Conservation (phyloP, 2,113 vertebrate species). For the Irena cyanogastra region DNA sequence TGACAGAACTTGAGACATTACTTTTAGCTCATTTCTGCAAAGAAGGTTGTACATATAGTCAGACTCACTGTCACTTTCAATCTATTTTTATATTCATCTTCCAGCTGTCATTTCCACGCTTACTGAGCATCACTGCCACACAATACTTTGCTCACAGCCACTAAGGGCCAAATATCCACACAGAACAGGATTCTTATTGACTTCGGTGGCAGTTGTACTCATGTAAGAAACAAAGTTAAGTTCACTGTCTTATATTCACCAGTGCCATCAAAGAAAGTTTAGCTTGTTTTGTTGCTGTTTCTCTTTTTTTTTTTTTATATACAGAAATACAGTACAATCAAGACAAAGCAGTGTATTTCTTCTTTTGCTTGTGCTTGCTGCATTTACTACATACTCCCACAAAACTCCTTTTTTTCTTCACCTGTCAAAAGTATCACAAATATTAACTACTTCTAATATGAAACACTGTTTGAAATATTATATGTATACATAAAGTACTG, state of each 20-base stretch:
- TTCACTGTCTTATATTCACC: background rate
- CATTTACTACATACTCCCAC: background rate
- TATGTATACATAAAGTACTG: background rate
- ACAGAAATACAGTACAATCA: background rate
- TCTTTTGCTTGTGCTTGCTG: background rate
- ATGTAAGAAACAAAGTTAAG: background rate
- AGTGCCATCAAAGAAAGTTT: background rate
- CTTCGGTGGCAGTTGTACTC: background rate
- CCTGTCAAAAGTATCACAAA: background rate
- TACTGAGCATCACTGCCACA: background rate
- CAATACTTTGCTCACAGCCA: background rate
- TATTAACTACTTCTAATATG: background rate
- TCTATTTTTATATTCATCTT: slow-evolving; percentile 7
- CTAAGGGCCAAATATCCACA: background rate
- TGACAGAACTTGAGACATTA: background rate
- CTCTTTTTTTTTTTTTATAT: background rate
- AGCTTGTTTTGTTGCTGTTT: background rate
- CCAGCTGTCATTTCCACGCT: background rate
- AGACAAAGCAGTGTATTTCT: background rate
- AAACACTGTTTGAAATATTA: background rate
- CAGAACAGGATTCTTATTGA: background rate
- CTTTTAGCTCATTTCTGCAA: background rate
- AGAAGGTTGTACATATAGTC: background rate
- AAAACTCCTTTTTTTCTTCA: background rate
- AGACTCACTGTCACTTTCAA: slow-evolving; percentile 12